Evolutionary conservation across 2,888 invertebrate species (phyloP).

Genomic region (Steinernema hermaphroditum): DNA sequence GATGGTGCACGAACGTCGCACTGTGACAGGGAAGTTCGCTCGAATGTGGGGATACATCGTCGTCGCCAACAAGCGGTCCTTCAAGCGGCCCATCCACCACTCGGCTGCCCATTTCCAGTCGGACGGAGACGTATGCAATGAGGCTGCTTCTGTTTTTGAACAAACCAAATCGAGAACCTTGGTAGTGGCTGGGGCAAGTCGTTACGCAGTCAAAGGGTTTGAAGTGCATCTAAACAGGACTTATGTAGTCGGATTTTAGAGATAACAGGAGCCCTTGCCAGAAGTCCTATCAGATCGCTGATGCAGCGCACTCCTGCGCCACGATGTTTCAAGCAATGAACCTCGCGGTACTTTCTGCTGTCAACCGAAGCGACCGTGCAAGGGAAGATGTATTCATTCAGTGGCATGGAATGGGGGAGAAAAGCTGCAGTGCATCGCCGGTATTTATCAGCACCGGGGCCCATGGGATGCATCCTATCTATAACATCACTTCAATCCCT

Average conservation of each 20-base stretch:
- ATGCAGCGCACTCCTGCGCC: constrained; percentile 45
- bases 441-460: constrained; percentile 46
- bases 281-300: constrained; percentile 37
- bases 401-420: constrained; percentile 50
- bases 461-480: constrained; percentile 35
- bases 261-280: constrained; percentile 39
- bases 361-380: neutral
- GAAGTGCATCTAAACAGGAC: neutral
- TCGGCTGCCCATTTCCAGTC: constrained; percentile 47
- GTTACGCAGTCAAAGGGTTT: constrained; percentile 44
- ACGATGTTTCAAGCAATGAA: constrained; percentile 46
- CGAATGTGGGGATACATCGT: constrained; percentile 46
- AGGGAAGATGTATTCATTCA: constrained; percentile 40
- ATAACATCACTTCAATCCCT: constrained; percentile 32
- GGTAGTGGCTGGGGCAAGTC: constrained; percentile 49
- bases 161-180: constrained; percentile 37
- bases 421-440: constrained; percentile 36
- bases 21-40: constrained; percentile 32
- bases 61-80: constrained; percentile 24
- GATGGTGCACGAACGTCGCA: constrained; percentile 36
- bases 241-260: constrained; percentile 32
- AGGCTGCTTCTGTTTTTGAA: constrained; percentile 45
- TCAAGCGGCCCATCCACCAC: constrained; percentile 39
- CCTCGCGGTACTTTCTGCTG: constrained; percentile 33
- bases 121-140: constrained; percentile 44